Evolutionary conservation across 2,797 vertebrate species (phyloP).

Genomic region (Malacoraja senta): DNA sequence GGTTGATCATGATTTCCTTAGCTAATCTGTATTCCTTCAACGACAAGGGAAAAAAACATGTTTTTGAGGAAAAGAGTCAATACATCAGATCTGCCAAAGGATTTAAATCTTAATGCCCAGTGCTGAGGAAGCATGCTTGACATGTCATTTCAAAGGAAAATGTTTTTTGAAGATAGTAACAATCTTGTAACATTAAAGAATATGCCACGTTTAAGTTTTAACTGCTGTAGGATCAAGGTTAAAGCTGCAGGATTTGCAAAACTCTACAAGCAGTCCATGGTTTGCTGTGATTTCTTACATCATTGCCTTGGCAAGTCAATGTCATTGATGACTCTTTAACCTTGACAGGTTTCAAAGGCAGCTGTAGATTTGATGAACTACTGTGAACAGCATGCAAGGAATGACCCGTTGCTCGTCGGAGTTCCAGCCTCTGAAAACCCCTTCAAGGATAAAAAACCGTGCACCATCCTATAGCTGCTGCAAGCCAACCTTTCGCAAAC

Average conservation of each 20-base stretch:
- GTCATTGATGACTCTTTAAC: constrained; percentile 34
- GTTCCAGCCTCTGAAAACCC: constrained; percentile 34
- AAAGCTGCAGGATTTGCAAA: constrained; percentile 20
- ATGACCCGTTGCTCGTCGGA: constrained; percentile 34
- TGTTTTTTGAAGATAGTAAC: constrained; percentile 18
- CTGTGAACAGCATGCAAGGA: constrained; percentile 35
- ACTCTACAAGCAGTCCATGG: not conserved
- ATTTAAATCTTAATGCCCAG: not conserved
- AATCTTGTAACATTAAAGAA: not conserved
- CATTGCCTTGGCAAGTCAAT: constrained; percentile 9
- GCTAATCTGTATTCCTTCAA: not conserved
- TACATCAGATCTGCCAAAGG: not conserved
- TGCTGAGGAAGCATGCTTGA: not conserved
- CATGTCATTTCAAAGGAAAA: not conserved
- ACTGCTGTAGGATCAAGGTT: not conserved
- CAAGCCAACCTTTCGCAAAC: constrained; percentile 25
- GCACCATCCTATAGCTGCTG: constrained; percentile 37
- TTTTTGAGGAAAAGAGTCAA: constrained; percentile 10
- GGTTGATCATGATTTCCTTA: not conserved
- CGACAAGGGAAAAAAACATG: too few relatives aligned
- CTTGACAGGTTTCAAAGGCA: constrained; percentile 38
- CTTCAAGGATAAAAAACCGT: constrained; percentile 36
- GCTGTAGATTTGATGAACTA: constrained; percentile 38
- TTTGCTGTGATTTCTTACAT: constrained; percentile 14
- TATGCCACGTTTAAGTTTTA: constrained; percentile 1